Evolutionary conservation across 2,797 vertebrate species (phyloP).

Genomic region (Scarus forsteni): DNA sequence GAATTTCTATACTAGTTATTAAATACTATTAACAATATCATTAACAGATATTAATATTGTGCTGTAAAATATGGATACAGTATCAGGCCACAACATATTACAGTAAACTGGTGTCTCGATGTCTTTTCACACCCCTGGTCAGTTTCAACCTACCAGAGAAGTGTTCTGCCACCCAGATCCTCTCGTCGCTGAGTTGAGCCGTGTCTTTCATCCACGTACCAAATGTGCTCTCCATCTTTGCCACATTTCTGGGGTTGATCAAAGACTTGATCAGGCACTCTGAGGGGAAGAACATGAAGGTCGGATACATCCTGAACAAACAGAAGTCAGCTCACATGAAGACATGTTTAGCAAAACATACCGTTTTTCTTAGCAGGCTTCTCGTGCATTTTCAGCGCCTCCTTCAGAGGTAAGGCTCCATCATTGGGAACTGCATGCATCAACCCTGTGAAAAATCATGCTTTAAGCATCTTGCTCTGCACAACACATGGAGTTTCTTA

Average conservation of each 20-base stretch:
- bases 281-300: slow-evolving; percentile 57
- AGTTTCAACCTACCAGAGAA: slow-evolving; percentile 89
- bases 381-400: slow-evolving; percentile 67
- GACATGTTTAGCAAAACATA: slow-evolving; percentile 53
- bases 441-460: slow-evolving; percentile 56
- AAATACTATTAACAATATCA: too few species aligned
- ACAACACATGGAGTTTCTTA: background rate
- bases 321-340: too few species aligned
- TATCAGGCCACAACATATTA: too few species aligned
- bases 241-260: slow-evolving; percentile 87
- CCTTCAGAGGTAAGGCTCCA: slow-evolving; percentile 82
- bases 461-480: background rate
- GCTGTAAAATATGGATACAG: too few species aligned
- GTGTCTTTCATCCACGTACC: slow-evolving; percentile 95
- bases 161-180: slow-evolving; percentile 94
- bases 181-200: slow-evolving; percentile 83
- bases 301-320: too few species aligned
- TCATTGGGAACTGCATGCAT: slow-evolving; percentile 87
- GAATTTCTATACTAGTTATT: too few species aligned
- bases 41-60: too few species aligned
- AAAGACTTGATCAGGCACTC: slow-evolving; percentile 89
- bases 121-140: too few species aligned
- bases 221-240: slow-evolving; percentile 89
- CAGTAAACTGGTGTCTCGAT: too few species aligned
- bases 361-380: slow-evolving; percentile 79